phyloP scores from a whole-genome alignment of 1,140 invertebrate genomes.

The Hypothenemus hampei region DNA sequence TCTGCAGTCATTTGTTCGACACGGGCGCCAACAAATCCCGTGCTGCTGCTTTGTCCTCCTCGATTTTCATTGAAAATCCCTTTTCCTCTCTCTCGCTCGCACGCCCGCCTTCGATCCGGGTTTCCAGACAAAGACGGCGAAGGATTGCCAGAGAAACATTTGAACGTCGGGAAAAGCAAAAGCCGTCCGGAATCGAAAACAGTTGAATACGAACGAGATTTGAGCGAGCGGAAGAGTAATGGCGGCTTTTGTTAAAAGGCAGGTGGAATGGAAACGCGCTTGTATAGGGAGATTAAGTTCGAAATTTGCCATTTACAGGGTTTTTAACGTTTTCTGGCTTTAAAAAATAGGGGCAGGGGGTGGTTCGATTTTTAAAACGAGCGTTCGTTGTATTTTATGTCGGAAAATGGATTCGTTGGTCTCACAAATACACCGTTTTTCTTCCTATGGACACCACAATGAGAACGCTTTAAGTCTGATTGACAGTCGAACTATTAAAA shows the following conservation, averaged over 20 bases:
- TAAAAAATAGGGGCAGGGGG: no score
- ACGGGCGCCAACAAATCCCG: slow-evolving; percentile 45
- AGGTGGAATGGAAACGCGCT: slow-evolving; percentile 23
- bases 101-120: not conserved
- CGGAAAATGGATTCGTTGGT: no score
- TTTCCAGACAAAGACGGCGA: not conserved
- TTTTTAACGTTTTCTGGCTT: slow-evolving; percentile 24
- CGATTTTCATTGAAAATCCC: slow-evolving; percentile 29
- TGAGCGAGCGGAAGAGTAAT: slow-evolving; percentile 18
- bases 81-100: slow-evolving; percentile 22
- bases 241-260: slow-evolving; percentile 25
- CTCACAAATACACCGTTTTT: no score
- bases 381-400: no score
- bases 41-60: slow-evolving; percentile 36
- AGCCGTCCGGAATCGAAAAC: slow-evolving; percentile 21
- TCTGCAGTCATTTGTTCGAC: slow-evolving; percentile 45
- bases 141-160: slow-evolving; percentile 15
- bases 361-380: no score
- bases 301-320: slow-evolving; percentile 24
- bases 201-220: slow-evolving; percentile 22
- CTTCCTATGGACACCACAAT: no score
- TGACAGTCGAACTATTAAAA: no score
- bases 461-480: no score
- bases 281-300: slow-evolving; percentile 21
- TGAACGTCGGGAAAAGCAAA: slow-evolving; percentile 21